phyloP scores from a whole-genome alignment of 2,797 vertebrate genomes.

The Pantherophis vulpinus region DNA sequence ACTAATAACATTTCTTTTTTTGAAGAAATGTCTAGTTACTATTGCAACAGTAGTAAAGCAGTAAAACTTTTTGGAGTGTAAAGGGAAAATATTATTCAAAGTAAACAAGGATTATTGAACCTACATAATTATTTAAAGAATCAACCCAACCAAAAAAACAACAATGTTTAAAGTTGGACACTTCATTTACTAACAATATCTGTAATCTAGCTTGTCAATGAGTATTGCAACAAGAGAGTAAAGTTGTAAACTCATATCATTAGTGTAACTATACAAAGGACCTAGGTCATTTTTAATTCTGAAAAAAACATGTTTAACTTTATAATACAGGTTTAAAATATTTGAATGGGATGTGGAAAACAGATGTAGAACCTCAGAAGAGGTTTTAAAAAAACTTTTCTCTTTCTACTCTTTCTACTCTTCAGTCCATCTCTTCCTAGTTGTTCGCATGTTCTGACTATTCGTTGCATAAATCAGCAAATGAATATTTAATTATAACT shows the following conservation, averaged over 20 bases:
- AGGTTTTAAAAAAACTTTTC: background rate
- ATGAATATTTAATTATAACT: background rate
- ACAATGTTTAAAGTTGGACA: background rate
- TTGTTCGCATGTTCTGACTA: background rate
- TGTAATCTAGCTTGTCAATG: background rate
- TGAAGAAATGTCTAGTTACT: slow-evolving; percentile 7
- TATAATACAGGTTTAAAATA: background rate
- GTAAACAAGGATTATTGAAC: background rate
- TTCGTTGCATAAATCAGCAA: background rate
- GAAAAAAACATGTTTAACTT: background rate
- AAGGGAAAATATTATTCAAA: background rate
- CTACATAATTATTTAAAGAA: background rate
- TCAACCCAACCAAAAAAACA: background rate
- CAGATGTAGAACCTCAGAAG: background rate
- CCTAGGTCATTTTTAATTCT: background rate
- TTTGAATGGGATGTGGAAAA: background rate
- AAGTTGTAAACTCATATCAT: background rate
- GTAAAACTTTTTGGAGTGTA: background rate
- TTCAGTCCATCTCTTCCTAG: background rate
- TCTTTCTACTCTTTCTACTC: background rate
- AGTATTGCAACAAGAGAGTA: background rate
- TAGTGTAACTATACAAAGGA: background rate
- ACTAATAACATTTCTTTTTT: background rate
- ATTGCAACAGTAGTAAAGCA: slow-evolving; percentile 28
- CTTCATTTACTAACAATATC: background rate